Base-by-base conservation (phyloP, 64 coral and sea anemone genomes). In the Porites lutea region DNA sequence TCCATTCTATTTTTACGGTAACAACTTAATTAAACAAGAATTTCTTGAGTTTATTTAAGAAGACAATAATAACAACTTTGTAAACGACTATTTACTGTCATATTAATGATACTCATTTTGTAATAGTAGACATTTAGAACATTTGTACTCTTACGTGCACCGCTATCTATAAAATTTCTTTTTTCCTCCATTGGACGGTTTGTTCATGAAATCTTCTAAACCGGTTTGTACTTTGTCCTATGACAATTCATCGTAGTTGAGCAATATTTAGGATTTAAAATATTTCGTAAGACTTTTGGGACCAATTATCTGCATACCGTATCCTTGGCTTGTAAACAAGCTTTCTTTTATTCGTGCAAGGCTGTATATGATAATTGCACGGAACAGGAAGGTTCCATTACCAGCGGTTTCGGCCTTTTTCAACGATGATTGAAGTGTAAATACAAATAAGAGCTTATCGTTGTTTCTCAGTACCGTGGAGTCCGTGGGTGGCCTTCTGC, bases 361-460 rank as follows among this genome's bases (percentile, higher is more conserved):
- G 54, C 7, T 57, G 54, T 57, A 55, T 11, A 5, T 55, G 54
- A 57, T 57, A 7, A 57, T 57, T 57, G 15, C 14, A 10, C n/a
- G 5, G 18, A 83, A 83, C 60, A 64, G 59, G 79, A 83, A 82
- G 13, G 50, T 48, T 65, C 37, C 44, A 65, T 83, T 64, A 67
- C 15, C 20, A 15, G 81, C 62, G 62, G 61, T 84, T 84, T 83
- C 64, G 19, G 61, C 16, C 47, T 84, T 84, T 43, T 46, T 68
- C 20, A 16, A n/a, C 45, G 61, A 45, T 52, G 61, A 84, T 84
- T 84, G 81, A 84, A 84, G 63, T 68, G 81, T 84, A 84, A 84
- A 84, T 45, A 84, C 7, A 64, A 84, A 68, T 45, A 69, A 69
- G 62, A 21, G 63, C 63, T 84, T 84, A 84, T 84, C 81, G 23